Conservation (phyloP, 1,140 invertebrate genomes). For the Trichonephila inaurata region DNA sequence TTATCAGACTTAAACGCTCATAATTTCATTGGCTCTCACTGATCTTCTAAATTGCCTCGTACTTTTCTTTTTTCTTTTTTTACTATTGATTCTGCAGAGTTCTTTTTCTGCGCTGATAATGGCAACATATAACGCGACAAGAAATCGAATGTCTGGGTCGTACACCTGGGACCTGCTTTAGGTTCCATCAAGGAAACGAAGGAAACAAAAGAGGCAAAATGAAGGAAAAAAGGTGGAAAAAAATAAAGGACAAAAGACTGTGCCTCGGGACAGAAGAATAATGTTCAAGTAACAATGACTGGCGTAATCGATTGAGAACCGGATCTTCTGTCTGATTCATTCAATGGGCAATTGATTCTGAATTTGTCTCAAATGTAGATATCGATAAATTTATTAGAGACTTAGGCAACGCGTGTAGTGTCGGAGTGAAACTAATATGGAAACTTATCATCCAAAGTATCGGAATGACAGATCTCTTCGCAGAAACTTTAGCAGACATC, state of each 20-base stretch:
- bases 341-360: conserved; percentile 41
- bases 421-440: conserved; percentile 18
- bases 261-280: conserved; percentile 43
- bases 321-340: conserved; percentile 29
- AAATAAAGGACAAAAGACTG: conserved; percentile 38
- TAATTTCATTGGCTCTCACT: conserved; percentile 5
- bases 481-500: neutral
- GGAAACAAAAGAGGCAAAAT: conserved; percentile 44
- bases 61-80: neutral
- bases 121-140: conserved; percentile 31
- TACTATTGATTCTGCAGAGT: neutral
- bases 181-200: conserved; percentile 39
- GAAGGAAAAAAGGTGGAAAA: conserved; percentile 24
- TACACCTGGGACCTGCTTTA: conserved; percentile 40
- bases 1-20: neutral
- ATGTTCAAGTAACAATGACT: conserved; percentile 62
- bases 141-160: conserved; percentile 55
- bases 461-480: neutral
- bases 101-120: conserved; percentile 11
- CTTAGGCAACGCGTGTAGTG: neutral
- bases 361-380: conserved; percentile 56
- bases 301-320: conserved; percentile 54
- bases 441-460: neutral
- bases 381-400: conserved; percentile 52
- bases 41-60: neutral